A percentile compares a stretch with the other conserved stretches of the same genome.
Evolutionary conservation across 1,140 invertebrate genomes (phyloP).

Genomic region (Eriosoma lanigerum): DNA sequence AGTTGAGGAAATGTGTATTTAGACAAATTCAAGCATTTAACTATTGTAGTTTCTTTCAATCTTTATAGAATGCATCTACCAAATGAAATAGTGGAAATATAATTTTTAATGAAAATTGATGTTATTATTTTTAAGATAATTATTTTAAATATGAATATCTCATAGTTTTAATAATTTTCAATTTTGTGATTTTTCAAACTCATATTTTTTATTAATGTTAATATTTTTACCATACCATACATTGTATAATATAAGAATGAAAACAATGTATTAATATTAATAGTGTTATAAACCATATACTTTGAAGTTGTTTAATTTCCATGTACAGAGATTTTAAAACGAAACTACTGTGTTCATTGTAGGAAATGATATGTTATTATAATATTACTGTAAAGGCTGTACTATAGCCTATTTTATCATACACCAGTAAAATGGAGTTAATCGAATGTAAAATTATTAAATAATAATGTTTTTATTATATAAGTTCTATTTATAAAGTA

Average conservation of each 20-base stretch:
- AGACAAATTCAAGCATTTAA: not conserved
- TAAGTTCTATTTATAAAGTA: conserved; percentile 8
- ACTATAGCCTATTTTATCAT: conserved; percentile 36
- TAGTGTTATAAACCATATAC: conserved; percentile 19
- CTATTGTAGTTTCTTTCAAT: conserved; percentile 27
- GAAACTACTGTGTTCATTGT: conserved; percentile 48
- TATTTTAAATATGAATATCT: not conserved
- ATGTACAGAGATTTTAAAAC: conserved; percentile 47
- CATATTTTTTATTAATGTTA: conserved; percentile 49
- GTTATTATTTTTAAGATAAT: not conserved
- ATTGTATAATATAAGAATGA: not conserved
- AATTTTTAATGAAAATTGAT: not conserved
- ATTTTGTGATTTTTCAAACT: conserved; percentile 47
- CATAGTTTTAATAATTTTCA: conserved; percentile 28
- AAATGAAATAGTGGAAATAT: too few species aligned
- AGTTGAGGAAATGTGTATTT: not conserved
- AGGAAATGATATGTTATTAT: conserved; percentile 23
- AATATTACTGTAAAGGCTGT: conserved; percentile 43
- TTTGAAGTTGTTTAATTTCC: conserved; percentile 26
- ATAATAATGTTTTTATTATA: conserved; percentile 43
- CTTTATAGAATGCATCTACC: not conserved
- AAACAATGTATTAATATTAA: conserved; percentile 25
- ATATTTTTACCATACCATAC: conserved; percentile 32
- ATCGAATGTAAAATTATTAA: conserved; percentile 42
- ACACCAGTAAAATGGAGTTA: conserved; percentile 26